Evolutionary conservation across 1,140 invertebrate genomes (phyloP), one percentile per base, ranked within the genome.

Genomic region (Drosophila chauvacae): DNA sequence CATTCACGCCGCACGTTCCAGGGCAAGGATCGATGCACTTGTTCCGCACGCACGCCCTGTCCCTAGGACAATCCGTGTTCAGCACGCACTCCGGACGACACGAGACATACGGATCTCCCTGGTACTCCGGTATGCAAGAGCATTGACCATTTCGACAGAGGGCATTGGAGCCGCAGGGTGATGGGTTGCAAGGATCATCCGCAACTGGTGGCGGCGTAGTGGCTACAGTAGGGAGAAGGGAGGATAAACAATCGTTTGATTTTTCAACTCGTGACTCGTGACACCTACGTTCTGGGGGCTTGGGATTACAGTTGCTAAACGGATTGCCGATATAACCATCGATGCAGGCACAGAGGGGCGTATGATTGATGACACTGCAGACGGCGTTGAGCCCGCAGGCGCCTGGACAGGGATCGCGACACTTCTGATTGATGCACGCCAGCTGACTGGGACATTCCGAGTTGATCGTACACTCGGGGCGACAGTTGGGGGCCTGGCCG

Each of bases 31-130:
- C 95, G 18, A 95, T 93, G 81, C 97, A 97, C 93, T 97, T 97
- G 79, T 97, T 96, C 82, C 96, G 96, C 18, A 96, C 93, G 82
- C 97, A 97, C 3, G 96, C 96, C 70, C 94, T 95, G 48, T 94
- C 94, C 20, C 94, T 93, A 45, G 95, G 93, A 77, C 97, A 97
- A 78, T 98, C 97, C n/a, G 96, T 95, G 87, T 97, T 97, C 4
- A 96, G 95, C 1, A 97, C 96, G 86, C 96, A 97, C 93, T 97
- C 96, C 2, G 96, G 96, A 78, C 96, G 94, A 81, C 96, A 97
- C 4, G 96, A 96, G 11, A 95, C 94, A 81, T 96, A 97, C n/a
- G 96, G 96, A 93, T 97, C 96, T 42, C 97, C 97, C 71, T 96
- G 96, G 84, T 96, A 97, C 84, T 96, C 96, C 0, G 95, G 93